These are phyloP conservation scores for Xiphophorus couchianus DNA, from an alignment of 2,113 vertebrate genomes.

Conservation along the genomic window DNA sequence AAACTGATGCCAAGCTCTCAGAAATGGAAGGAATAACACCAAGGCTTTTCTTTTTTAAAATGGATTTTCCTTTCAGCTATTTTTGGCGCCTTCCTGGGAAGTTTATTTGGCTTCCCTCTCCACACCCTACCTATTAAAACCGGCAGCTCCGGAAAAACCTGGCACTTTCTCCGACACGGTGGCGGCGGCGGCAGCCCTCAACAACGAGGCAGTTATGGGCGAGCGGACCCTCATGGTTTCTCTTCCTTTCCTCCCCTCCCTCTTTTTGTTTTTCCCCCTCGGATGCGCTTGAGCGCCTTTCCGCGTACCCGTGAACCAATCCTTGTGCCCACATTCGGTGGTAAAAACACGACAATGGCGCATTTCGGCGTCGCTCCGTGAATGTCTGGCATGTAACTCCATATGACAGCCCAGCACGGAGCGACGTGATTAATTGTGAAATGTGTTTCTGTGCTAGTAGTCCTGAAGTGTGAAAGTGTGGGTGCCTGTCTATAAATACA, in stretches of 20 bases:
- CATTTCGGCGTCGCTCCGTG: constrained; percentile 47
- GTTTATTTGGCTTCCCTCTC: constrained; percentile 55
- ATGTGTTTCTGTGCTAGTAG: constrained; percentile 60
- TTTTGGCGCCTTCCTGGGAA: constrained; percentile 56
- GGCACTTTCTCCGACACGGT: constrained; percentile 17
- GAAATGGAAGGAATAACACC: constrained; percentile 38
- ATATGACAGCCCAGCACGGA: constrained; percentile 65
- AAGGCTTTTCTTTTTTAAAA: constrained; percentile 44
- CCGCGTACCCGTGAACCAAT: constrained; percentile 17
- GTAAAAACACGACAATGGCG: constrained; percentile 46
- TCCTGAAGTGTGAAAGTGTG: constrained; percentile 70
- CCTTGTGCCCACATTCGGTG: constrained; percentile 30
- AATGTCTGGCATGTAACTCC: constrained; percentile 62
- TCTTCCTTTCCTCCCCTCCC: not conserved
- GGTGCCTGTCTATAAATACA: constrained; percentile 72
- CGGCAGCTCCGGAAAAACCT: constrained; percentile 29
- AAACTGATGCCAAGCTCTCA: constrained; percentile 24
- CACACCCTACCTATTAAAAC: constrained; percentile 65
- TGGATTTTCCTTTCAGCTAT: constrained; percentile 57
- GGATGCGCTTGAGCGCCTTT: not conserved
- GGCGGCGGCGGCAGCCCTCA: not conserved
- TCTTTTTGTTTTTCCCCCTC: no score
- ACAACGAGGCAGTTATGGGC: constrained; percentile 29
- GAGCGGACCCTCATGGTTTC: not conserved
- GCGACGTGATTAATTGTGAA: constrained; percentile 69